A percentile compares a stretch with the other conserved stretches of the same genome.
Conservation (phyloP, 37 sponge, comb jelly and placozoan genomes). For the Amphimedon queenslandica region DNA sequence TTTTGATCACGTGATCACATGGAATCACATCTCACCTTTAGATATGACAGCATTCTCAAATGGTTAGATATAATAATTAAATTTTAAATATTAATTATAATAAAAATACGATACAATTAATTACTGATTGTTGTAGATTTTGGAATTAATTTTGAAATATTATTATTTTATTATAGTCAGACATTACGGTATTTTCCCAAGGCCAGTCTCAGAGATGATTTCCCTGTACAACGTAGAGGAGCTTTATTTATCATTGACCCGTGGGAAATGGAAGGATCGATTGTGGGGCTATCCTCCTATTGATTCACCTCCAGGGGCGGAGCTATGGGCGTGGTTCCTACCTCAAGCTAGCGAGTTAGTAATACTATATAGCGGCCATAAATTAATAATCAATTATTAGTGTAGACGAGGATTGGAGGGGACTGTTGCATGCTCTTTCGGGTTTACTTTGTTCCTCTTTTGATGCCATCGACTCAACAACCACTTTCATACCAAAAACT, state of each 20-base stretch:
- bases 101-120: too few species aligned
- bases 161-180: slow-evolving; percentile 24
- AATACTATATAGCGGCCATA: background rate
- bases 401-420: slow-evolving; percentile 66
- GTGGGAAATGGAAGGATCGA: slow-evolving; percentile 84
- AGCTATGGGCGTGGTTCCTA: slow-evolving; percentile 91
- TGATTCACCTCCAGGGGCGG: slow-evolving; percentile 87
- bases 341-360: slow-evolving; percentile 42
- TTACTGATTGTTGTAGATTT: too few species aligned
- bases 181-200: slow-evolving; percentile 93
- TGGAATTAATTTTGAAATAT: background rate
- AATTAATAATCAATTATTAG: slow-evolving; percentile 10
- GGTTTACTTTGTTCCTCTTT: slow-evolving; percentile 91
- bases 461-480: slow-evolving; percentile 61
- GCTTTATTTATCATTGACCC: slow-evolving; percentile 89
- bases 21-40: slow-evolving; percentile 10
- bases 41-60: background rate
- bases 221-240: slow-evolving; percentile 83
- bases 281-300: slow-evolving; percentile 86
- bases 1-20: slow-evolving; percentile 58
- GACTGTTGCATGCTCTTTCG: slow-evolving; percentile 82
- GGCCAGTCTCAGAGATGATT: slow-evolving; percentile 84
- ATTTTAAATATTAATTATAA: too few species aligned
- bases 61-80: background rate
- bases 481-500: slow-evolving; percentile 63